Evolutionary conservation across 2,113 vertebrate species (phyloP), one percentile per base, ranked within the genome.

Genomic region (Genyomyrus donnyi): DNA sequence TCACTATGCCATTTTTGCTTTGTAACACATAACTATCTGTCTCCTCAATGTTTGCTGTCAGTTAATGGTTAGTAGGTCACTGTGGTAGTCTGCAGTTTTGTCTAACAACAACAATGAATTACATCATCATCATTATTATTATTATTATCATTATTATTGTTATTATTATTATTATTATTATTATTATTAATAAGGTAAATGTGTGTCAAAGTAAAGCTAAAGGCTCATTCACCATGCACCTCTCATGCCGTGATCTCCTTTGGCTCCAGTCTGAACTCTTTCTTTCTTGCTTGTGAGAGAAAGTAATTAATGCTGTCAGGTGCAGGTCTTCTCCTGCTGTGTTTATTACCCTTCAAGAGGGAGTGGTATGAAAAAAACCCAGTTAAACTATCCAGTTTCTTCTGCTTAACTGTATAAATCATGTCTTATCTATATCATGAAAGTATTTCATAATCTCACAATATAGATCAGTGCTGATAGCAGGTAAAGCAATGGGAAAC

Each of bases 291-390:
- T 13, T 8, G 35, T 46, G 45, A 66, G 13, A 31, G 88, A 39
- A 7, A 88, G 88, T 46, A 88, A 88, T 88, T 62, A 88, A 62
- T 42, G 53, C 87, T 88, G 27, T 83, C 70, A 83, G 77, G 15
- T 31, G 7, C 50, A 49, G 46, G 17, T 50, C 50, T 17, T 19
- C 62, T 48, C 46, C 45, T 52, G 62, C 46, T 70, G 58, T 50
- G 74, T 85, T 84, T 89, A 89, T 74, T 31, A 49, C 89, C 74
- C 48, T 49, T 50, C 66, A 35, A 83, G 74, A 39, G 35, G 49
- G 89, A 84, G 52, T 42, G 87, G 50, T 39, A 58, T 58, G 50
- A 39, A 58, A 83, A 88, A 88, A 19, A 21, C 5, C 52, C 15
- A 42, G 15, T 31, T 13, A 58, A 42, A 21, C 27, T 58, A 53